Evolutionary conservation across 2,888 invertebrate species (phyloP).

Genomic region (Cephalotes varians): DNA sequence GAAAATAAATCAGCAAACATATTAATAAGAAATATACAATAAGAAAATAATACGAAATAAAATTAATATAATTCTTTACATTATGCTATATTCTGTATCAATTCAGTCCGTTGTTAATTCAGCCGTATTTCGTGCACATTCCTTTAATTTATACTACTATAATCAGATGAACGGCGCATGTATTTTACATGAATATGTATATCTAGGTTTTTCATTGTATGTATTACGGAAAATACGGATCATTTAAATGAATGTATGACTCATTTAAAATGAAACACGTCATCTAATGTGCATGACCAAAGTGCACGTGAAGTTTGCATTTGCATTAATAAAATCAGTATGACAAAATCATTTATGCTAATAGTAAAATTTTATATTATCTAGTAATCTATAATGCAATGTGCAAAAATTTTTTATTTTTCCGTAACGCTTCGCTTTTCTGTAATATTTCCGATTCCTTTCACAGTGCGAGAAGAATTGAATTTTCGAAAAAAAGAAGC

Average conservation of each 20-base stretch:
- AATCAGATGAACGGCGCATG: neutral
- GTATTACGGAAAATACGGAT: conserved; percentile 9
- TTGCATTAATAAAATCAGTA: neutral
- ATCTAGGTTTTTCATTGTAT: conserved; percentile 3
- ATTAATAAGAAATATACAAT: neutral
- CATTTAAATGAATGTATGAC: neutral
- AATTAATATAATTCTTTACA: neutral
- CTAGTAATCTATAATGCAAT: neutral
- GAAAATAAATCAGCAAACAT: neutral
- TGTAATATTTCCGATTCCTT: neutral
- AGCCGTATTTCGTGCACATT: neutral
- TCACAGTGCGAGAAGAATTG: neutral
- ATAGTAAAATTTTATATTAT: neutral
- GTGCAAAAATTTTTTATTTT: neutral
- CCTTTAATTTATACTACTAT: conserved; percentile 24
- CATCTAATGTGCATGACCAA: neutral
- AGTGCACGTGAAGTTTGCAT: neutral
- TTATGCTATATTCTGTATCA: neutral
- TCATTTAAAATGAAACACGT: neutral
- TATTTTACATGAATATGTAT: neutral
- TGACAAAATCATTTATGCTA: neutral
- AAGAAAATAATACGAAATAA: neutral
- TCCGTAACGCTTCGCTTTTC: neutral
- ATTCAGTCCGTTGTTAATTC: neutral
- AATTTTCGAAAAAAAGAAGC: neutral